Conservation (phyloP, 2,113 vertebrate species). For the Sarotherodon lohbergeri region DNA sequence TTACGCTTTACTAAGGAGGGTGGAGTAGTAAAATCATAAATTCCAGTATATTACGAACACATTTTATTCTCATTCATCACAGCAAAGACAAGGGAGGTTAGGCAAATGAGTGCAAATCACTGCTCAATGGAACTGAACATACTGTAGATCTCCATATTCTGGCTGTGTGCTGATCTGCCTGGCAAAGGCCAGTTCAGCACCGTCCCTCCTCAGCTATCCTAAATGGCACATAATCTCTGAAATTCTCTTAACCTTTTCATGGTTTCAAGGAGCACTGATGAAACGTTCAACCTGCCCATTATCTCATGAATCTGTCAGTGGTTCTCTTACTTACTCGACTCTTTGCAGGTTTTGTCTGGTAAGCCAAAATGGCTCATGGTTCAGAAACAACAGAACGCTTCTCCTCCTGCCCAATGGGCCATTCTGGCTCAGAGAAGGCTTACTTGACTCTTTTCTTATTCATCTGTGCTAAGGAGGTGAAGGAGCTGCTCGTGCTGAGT, state of each 20-base stretch:
- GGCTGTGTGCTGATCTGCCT: background rate
- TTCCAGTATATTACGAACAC: background rate
- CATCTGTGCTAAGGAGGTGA: background rate
- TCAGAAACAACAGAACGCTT: slow-evolving; percentile 19
- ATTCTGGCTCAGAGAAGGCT: slow-evolving; percentile 25
- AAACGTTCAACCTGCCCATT: slow-evolving; percentile 18
- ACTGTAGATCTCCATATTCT: slow-evolving; percentile 3
- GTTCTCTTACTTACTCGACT: background rate
- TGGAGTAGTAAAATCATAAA: background rate
- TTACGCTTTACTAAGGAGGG: background rate
- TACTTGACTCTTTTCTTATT: slow-evolving; percentile 34
- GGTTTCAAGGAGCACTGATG: background rate
- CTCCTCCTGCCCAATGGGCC: background rate
- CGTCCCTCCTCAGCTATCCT: background rate
- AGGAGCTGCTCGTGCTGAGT: slow-evolving; percentile 4
- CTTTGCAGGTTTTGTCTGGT: background rate
- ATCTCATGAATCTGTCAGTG: slow-evolving; percentile 30
- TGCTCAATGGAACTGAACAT: background rate
- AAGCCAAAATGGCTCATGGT: background rate
- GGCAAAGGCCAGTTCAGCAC: slow-evolving; percentile 3
- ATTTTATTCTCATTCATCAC: slow-evolving; percentile 8
- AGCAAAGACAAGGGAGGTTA: background rate
- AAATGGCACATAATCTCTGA: slow-evolving; percentile 38
- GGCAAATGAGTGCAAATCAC: background rate
- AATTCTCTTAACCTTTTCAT: slow-evolving; percentile 37